Conservation (phyloP, 2,888 invertebrate genomes). For the Piscicola geometra region DNA sequence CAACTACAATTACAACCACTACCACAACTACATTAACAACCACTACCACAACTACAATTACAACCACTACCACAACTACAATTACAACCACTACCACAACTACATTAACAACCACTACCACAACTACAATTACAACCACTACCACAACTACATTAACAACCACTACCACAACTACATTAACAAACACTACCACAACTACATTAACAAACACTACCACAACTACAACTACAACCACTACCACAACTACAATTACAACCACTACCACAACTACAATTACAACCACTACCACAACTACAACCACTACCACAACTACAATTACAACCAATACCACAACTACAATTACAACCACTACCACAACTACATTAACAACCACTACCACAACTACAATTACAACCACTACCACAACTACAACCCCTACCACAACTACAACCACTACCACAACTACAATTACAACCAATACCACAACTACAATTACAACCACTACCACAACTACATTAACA, state of each 20-base stretch:
- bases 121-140: background rate
- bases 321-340: background rate
- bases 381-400: too few relatives aligned
- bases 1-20: background rate
- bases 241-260: background rate
- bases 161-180: background rate
- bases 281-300: background rate
- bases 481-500: background rate
- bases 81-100: background rate
- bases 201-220: background rate
- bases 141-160: background rate
- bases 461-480: constrained; percentile 8
- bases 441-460: constrained; percentile 23
- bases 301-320: constrained; percentile 23
- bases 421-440: background rate
- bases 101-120: background rate
- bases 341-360: background rate
- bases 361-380: background rate
- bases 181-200: constrained; percentile 5
- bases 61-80: constrained; percentile 15
- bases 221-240: constrained; percentile 1
- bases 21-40: background rate
- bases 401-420: background rate
- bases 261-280: background rate
- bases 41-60: background rate